Evolutionary conservation across 2,888 invertebrate species (phyloP).

Genomic region (Leucophenga montana): DNA sequence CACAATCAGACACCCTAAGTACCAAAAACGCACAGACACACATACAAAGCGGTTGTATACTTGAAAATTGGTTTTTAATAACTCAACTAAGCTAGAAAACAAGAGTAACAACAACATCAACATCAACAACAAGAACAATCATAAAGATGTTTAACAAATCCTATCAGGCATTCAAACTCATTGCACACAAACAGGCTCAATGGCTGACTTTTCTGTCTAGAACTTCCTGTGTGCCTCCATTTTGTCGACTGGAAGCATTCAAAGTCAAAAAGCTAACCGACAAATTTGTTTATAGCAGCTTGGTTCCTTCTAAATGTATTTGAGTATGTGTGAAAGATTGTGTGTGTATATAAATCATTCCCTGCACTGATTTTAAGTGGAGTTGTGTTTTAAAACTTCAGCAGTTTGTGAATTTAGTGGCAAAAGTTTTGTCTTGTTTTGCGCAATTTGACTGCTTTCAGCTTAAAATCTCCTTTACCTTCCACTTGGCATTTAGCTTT

Average conservation of each 20-base stretch:
- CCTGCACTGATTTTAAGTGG: slow-evolving; percentile 9
- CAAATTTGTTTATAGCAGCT: neutral
- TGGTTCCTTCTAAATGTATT: neutral
- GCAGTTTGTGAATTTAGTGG: slow-evolving; percentile 64
- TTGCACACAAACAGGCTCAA: neutral
- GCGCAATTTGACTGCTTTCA: neutral
- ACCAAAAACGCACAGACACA: neutral
- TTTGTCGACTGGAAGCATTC: too few relatives aligned
- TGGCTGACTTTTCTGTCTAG: neutral
- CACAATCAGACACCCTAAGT: neutral
- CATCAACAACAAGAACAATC: slow-evolving; percentile 25
- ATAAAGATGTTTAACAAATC: slow-evolving; percentile 24
- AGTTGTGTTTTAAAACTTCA: slow-evolving; percentile 51
- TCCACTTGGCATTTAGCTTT: neutral
- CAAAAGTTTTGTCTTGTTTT: slow-evolving; percentile 50
- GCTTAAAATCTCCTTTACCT: neutral
- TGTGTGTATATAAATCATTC: neutral
- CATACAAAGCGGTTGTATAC: slow-evolving; percentile 21
- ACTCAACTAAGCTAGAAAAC: slow-evolving; percentile 57
- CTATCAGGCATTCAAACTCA: slow-evolving; percentile 11
- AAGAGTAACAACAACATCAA: slow-evolving; percentile 31
- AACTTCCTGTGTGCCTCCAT: too few relatives aligned
- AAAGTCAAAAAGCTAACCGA: too few relatives aligned
- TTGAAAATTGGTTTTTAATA: slow-evolving; percentile 65
- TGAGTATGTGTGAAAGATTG: neutral